These are phyloP conservation scores for Lottia scabra DNA, from an alignment of 2,888 invertebrate species.

Conservation along the genomic window DNA sequence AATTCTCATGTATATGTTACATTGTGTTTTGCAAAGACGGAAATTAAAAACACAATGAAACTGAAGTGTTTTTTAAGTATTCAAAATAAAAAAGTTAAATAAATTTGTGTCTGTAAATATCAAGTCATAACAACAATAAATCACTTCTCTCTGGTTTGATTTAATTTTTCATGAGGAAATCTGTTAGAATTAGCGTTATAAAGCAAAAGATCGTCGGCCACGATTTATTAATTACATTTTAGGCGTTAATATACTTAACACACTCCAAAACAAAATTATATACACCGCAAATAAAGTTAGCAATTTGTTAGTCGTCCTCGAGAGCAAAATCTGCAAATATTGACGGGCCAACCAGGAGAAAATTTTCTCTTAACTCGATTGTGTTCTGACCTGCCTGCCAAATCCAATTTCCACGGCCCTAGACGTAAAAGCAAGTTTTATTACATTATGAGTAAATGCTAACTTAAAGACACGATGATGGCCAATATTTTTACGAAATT, in stretches of 20 bases:
- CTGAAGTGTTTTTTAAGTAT: too few relatives aligned
- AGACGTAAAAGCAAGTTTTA: slow-evolving; percentile 14
- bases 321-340: slow-evolving; percentile 2
- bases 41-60: too few relatives aligned
- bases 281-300: slow-evolving; percentile 3
- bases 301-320: neutral
- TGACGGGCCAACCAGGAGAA: neutral
- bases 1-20: too few relatives aligned
- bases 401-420: slow-evolving; percentile 11
- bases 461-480: slow-evolving; percentile 21
- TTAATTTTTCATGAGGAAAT: neutral
- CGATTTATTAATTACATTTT: slow-evolving; percentile 5
- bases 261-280: slow-evolving; percentile 5
- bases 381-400: slow-evolving; percentile 3
- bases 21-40: too few relatives aligned
- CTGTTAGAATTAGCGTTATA: slow-evolving; percentile 5
- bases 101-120: too few relatives aligned
- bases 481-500: slow-evolving; percentile 16
- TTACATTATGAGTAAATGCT: slow-evolving; percentile 16
- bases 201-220: neutral
- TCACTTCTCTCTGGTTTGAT: neutral
- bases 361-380: slow-evolving; percentile 13
- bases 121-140: too few relatives aligned
- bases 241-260: slow-evolving; percentile 1
- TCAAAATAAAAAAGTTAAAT: too few relatives aligned